Evolutionary conservation across 2,797 vertebrate species (phyloP).

Genomic region (Ficedula albicollis): DNA sequence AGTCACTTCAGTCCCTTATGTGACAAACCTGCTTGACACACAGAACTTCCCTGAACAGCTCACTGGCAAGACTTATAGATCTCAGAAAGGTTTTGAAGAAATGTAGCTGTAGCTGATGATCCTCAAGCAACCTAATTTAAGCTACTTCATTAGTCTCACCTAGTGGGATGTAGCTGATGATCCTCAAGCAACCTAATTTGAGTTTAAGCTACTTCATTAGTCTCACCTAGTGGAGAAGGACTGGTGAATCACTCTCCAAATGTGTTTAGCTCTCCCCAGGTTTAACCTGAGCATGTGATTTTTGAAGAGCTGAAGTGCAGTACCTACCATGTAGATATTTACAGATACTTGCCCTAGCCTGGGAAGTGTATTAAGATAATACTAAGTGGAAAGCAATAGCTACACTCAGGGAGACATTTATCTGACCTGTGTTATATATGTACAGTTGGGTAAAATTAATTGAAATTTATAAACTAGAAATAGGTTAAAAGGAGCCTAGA

Average conservation of each 20-base stretch:
- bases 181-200: neutral
- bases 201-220: neutral
- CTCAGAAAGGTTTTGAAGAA: neutral
- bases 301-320: neutral
- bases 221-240: neutral
- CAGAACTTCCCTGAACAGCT: neutral
- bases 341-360: neutral
- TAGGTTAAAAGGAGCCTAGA: conserved; percentile 6
- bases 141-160: neutral
- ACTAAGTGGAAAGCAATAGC: neutral
- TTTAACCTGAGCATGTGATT: neutral
- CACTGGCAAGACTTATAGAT: neutral
- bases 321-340: neutral
- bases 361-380: neutral
- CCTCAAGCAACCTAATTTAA: neutral
- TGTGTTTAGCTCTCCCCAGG: neutral
- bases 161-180: neutral
- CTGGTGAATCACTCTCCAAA: neutral
- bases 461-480: neutral
- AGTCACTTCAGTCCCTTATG: neutral
- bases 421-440: neutral
- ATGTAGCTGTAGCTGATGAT: neutral
- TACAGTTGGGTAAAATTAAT: neutral
- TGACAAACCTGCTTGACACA: neutral
- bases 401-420: neutral